Base-by-base conservation (phyloP, 2,888 invertebrate species). In the Lasioglossum calceatum region DNA sequence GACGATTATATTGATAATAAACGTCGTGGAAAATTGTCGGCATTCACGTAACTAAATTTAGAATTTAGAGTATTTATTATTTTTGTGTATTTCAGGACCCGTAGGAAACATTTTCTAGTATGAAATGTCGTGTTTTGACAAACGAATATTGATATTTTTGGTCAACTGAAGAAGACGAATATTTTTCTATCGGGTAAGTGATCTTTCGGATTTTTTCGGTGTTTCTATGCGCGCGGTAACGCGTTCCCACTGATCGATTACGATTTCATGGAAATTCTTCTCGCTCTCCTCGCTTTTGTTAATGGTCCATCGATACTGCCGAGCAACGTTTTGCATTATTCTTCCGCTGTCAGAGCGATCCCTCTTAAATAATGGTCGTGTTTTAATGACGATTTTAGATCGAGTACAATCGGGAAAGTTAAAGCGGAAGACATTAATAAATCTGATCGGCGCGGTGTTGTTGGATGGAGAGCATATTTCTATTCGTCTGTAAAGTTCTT, bases 191-290 rank as follows among this genome's bases (percentile, higher is more conserved):
- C 71, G n/a, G 7, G 12, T n/a, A 71, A 71, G 5, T 12, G n/a
- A 71, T 42, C n/a, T 39, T 14, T 71, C 42, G 4, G 23, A 71
- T 71, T n/a, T 71, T 42, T n/a, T n/a, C 12, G n/a, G n/a, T n/a
- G 71, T 71, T 42, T 42, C n/a, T 4, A n/a, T 23, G 5, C 7
- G 61, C 12, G 61, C 12, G 61, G 44, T 42, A 12, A 77, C 23
- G 64, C 32, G 64, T 32, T n/a, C 64, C 23, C 32, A 36, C 67
- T 78, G 78, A 78, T 78, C 71, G 78, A 78, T 78, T 27, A 39
- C 27, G 78, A 71, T 78, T 78, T 78, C 70, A 78, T 78, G 78
- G 70, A 71, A 78, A 78, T 78, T 78, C 70, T n/a, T 39, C 50
- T 78, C 39, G 70, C 67, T 39, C 73, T n/a, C 76, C 77, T 16